A percentile compares a stretch with the other conserved stretches of the same genome.
phyloP scores from a whole-genome alignment of 2,888 invertebrate genomes.

The Latrodectus elegans region DNA sequence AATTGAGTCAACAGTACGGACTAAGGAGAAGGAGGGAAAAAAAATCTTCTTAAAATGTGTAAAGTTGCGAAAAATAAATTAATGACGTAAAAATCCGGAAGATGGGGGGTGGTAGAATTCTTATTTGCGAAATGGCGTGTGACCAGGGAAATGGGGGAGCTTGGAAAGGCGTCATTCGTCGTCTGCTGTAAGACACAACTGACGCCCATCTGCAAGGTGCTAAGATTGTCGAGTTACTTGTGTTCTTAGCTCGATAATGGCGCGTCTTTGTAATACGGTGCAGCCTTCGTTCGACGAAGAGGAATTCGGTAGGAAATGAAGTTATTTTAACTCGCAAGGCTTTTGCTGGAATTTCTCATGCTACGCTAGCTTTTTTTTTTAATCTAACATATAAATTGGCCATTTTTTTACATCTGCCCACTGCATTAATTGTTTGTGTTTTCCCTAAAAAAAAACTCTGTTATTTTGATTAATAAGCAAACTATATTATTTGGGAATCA shows the following conservation, averaged over 20 bases:
- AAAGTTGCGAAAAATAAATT: conserved; percentile 27
- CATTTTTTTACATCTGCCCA: no score
- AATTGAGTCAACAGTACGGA: conserved; percentile 40
- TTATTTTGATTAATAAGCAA: no score
- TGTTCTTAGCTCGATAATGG: conserved; percentile 15
- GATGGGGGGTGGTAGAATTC: conserved; percentile 4
- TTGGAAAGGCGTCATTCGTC: conserved; percentile 33
- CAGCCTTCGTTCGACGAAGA: conserved; percentile 27
- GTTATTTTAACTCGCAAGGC: background rate
- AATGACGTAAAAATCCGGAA: conserved; percentile 63
- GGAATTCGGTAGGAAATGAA: conserved; percentile 44
- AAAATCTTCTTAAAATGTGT: conserved; percentile 19
- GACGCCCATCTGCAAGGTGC: conserved; percentile 43
- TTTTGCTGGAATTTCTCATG: background rate
- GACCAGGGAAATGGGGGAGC: conserved; percentile 31
- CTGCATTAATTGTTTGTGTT: no score
- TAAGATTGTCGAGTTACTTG: conserved; percentile 3
- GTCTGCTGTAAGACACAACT: conserved; percentile 26
- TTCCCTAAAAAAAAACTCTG: no score
- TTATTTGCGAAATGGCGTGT: conserved; percentile 63
- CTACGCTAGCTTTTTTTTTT: background rate
- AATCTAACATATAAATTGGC: no score
- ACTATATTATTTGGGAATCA: no score
- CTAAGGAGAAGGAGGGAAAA: background rate
- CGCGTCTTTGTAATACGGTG: conserved; percentile 34